phyloP scores from a whole-genome alignment of 2,797 vertebrate genomes.

The Chiloscyllium punctatum region DNA sequence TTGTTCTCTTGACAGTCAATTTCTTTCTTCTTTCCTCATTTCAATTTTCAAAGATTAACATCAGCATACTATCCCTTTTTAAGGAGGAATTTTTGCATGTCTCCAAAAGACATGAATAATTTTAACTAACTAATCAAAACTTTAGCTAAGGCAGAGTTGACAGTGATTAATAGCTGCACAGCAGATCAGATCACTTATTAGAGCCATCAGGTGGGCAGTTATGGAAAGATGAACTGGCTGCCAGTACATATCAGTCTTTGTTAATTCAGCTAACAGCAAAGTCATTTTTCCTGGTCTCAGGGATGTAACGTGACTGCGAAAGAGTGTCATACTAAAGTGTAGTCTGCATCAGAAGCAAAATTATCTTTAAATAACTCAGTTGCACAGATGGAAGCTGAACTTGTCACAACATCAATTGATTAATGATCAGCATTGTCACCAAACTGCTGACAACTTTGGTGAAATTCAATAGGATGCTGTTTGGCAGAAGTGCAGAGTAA shows the following conservation, averaged over 20 bases:
- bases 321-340: not conserved
- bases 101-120: slow-evolving; percentile 47
- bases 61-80: not conserved
- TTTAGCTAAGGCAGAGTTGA: slow-evolving; percentile 54
- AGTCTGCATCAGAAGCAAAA: not conserved
- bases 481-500: slow-evolving; percentile 3
- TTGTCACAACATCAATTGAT: not conserved
- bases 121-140: slow-evolving; percentile 65
- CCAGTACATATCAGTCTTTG: slow-evolving; percentile 7
- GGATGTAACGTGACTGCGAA: not conserved
- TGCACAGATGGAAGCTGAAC: not conserved
- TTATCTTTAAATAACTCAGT: slow-evolving; percentile 7
- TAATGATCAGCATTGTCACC: not conserved
- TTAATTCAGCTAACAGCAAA: slow-evolving; percentile 18
- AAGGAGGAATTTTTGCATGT: not conserved
- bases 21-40: not conserved
- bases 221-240: slow-evolving; percentile 27
- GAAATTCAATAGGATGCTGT: not conserved
- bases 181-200: slow-evolving; percentile 53
- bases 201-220: slow-evolving; percentile 45
- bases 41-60: not conserved
- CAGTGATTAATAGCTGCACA: slow-evolving; percentile 63
- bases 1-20: not conserved
- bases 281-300: not conserved
- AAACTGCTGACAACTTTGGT: not conserved